phyloP scores from a whole-genome alignment of 1,140 invertebrate genomes.

The silkworm (Bombyx mori) region ASM3026992v2 NC_085109.1:8352001-8352500 shows the following conservation, averaged over 20 bases:
- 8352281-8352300: conserved; percentile 21
- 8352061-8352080: conserved; percentile 18
- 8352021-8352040: conserved; percentile 12
- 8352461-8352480: conserved; percentile 21
- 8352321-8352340: neutral
- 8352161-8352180: conserved; percentile 47
- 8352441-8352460: conserved; percentile 7
- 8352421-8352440: neutral
- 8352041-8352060: conserved; percentile 20
- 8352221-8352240: conserved; percentile 42
- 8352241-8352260: conserved; percentile 59
- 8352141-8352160: conserved; percentile 34
- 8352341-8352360: conserved; percentile 9
- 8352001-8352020: conserved; percentile 22
- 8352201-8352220: conserved; percentile 51
- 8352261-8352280: conserved; percentile 31
- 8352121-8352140: conserved; percentile 34
- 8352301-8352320: neutral
- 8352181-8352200: conserved; percentile 25
- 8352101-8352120: conserved; percentile 22
- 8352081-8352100: conserved; percentile 20
- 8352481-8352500: conserved; percentile 34
- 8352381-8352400: conserved; percentile 2
- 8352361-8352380: neutral
- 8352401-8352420: conserved; percentile 2